Evolutionary conservation across 2,113 vertebrate species (phyloP), one percentile per base, ranked within the genome.

Genomic region (Prolemur simus): DNA sequence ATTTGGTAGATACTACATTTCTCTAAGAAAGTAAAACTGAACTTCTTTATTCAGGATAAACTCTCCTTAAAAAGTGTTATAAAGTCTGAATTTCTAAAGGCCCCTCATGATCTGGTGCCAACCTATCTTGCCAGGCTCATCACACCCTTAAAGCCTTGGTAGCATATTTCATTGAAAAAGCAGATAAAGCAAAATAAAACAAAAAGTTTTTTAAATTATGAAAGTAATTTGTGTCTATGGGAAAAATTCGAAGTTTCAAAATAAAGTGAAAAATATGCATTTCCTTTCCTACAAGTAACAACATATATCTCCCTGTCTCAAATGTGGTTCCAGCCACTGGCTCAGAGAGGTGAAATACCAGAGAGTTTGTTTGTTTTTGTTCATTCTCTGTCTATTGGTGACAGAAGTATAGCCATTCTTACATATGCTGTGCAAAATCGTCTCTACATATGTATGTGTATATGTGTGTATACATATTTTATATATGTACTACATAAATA

Each of bases 171-270:
- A 91, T 6, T 58, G 54, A 88, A 68, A 85, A 85, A 54, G 66
- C 42, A 95, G 42, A 80, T 54, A 81, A 89, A 85, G 21, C 42
- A 80, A 91, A 95, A 64, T 66, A 39, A 91, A 89, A 89, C 58
- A 68, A 87, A n/a, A n/a, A n/a, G n/a, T n/a, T n/a, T n/a, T 29
- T 63, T 60, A 15, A 34, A 60, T 42, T 68, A 29, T 82, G 39
- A 76, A 96, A 93, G 29, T 90, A 87, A 93, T 63, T 90, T 23
- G 39, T 86, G 27, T 69, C n/a, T 69, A 8, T 69, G 49, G 18
- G 17, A 42, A 92, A 82, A 71, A 64, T 47, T 63, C 20, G 32
- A 71, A 92, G 68, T 83, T 94, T 91, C 32, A 69, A 89, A 95
- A 78, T 47, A 60, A 71, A 66, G 20, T 82, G 42, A 90, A 60